phyloP scores from a whole-genome alignment of 2,113 vertebrate genomes.

The Pachyramphus minor region DNA sequence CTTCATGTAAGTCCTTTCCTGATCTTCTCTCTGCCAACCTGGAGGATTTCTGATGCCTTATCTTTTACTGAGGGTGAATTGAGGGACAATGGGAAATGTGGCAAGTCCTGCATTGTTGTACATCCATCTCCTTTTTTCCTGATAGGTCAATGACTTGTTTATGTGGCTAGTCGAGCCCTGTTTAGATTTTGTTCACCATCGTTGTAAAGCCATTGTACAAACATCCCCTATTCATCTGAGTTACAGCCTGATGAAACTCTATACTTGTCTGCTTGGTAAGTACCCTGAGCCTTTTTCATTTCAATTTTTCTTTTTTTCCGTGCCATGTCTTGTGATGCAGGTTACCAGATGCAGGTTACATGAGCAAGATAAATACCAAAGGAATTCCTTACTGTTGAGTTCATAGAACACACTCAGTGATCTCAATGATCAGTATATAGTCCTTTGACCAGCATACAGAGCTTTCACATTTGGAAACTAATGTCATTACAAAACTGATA shows the following conservation, averaged over 20 bases:
- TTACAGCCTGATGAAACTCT: constrained; percentile 85
- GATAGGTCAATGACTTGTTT: constrained; percentile 84
- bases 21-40: not conserved
- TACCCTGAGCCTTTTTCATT: not conserved
- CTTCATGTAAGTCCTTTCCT: not conserved
- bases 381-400: not conserved
- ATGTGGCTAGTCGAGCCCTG: constrained; percentile 88
- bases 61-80: not conserved
- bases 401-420: not conserved
- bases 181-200: constrained; percentile 80
- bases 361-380: not conserved
- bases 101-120: not conserved
- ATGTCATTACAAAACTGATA: not conserved
- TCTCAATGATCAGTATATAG: not conserved
- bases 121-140: constrained; percentile 12
- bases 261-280: constrained; percentile 84
- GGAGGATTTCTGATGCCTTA: not conserved
- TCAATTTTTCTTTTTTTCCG: not conserved
- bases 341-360: not conserved
- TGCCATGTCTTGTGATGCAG: not conserved
- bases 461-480: not conserved
- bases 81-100: not conserved
- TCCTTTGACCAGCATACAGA: not conserved
- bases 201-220: constrained; percentile 82
- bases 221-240: constrained; percentile 84